phyloP scores from a whole-genome alignment of 2,888 invertebrate species.

The Oscheius sp. region DNA sequence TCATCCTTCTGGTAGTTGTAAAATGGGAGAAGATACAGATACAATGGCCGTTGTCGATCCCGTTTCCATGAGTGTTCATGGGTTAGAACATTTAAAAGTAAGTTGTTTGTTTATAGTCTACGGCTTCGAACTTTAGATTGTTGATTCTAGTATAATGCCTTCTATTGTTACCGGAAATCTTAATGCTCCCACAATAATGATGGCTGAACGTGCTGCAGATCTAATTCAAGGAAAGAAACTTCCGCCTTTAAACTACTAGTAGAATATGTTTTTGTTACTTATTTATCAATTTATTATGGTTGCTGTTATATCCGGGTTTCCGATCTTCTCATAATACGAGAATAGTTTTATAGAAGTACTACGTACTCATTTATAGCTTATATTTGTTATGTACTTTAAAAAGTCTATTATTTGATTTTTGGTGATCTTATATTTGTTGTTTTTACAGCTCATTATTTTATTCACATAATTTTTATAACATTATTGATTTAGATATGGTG shows the following conservation, averaged over 20 bases:
- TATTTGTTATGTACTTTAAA: no score
- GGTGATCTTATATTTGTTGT: no score
- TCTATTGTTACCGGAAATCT: slow-evolving; percentile 82
- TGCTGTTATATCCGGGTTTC: no score
- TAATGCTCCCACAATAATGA: slow-evolving; percentile 74
- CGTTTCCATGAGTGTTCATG: slow-evolving; percentile 70
- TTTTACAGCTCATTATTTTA: no score
- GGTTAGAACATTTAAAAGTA: slow-evolving; percentile 52
- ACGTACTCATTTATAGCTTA: no score
- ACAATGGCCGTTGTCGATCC: slow-evolving; percentile 79
- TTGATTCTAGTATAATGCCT: slow-evolving; percentile 85
- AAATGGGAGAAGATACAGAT: slow-evolving; percentile 76
- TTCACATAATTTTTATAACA: no score
- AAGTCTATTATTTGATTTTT: no score
- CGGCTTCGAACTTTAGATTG: slow-evolving; percentile 74
- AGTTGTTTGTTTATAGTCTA: neutral
- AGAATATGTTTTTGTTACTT: neutral
- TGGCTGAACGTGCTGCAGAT: slow-evolving; percentile 74
- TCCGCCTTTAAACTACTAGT: neutral
- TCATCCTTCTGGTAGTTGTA: slow-evolving; percentile 83
- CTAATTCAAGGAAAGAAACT: slow-evolving; percentile 67
- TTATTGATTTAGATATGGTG: slow-evolving; percentile 3
- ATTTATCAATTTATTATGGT: no score
- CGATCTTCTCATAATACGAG: no score
- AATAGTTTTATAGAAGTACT: no score